Evolutionary conservation across 2,797 vertebrate genomes (phyloP), one percentile per base, ranked within the genome.

Genomic region (Dromococcyx pavoninus): DNA sequence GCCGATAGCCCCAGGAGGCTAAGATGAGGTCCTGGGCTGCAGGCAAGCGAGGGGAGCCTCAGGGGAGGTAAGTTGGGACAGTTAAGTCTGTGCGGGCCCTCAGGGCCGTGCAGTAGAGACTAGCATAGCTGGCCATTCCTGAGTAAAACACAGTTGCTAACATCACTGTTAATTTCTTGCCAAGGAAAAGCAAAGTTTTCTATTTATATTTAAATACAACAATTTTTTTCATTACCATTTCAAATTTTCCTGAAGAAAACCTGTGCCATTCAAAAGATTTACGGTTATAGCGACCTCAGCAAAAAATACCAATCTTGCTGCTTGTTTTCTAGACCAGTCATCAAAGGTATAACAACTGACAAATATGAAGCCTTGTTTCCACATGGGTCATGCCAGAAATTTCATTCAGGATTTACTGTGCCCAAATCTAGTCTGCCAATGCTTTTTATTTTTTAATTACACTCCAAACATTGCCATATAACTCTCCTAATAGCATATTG

Each of bases 1-100:
- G 3, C 44, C 57, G 65, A 70, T 8, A 28, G 41, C 32, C 10
- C 33, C 1, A 0, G 8, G 1, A 1, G 18, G 11, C 11, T 39
- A 44, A 58, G 15, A 14, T 24, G 18, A 23, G 9, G 7, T 66
- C 21, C 46, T 78, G 32, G 10, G 19, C n/a, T 2, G 2, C 37
- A 41, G 11, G 32, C 19, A 54, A 35, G 19, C 30, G 17, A 37
- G 10, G 25, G 9, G 28, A 72, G 14, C 6, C 35, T 10, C 22
- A 23, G 14, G 4, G 18, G 6, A 3, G 6, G 15, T 33, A 18
- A 13, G 14, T 13, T 43, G 39, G 41, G 30, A 56, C 13, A 58
- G 37, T 32, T 37, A 72, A 10, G 18, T 25, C 33, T 23, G 10
- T 35, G 3, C 1, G 50, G 21, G 8, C 39, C 28, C 33, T 44